A percentile compares a stretch with the other conserved stretches of the same genome.
phyloP scores from a whole-genome alignment of 1,140 invertebrate species.

The Drosophila tsacasi region DNA sequence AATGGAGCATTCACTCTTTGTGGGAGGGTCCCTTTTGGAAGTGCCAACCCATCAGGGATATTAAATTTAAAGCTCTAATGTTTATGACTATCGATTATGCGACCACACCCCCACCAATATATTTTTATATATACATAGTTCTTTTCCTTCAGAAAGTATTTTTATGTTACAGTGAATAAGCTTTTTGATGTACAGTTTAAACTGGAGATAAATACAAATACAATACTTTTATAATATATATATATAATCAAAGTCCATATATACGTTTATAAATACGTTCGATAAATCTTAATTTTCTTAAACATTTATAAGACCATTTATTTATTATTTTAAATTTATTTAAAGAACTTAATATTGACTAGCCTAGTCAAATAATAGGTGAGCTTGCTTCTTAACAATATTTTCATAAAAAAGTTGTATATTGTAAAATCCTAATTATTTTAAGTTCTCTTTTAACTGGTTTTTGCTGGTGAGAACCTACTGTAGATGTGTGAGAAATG shows the following conservation, averaged over 20 bases:
- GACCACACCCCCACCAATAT: constrained; percentile 3
- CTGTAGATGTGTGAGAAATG: constrained; percentile 29
- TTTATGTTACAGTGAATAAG: constrained; percentile 22
- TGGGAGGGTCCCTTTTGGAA: constrained; percentile 10
- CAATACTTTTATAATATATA: no score
- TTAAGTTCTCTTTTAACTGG: background rate
- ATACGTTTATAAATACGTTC: no score
- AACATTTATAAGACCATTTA: no score
- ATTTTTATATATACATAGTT: constrained; percentile 21
- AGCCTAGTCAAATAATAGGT: no score
- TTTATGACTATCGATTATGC: constrained; percentile 58
- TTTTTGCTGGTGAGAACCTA: background rate
- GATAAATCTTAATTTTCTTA: no score
- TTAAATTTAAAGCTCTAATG: constrained; percentile 60
- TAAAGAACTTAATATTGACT: no score
- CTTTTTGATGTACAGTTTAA: background rate
- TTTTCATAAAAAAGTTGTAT: no score
- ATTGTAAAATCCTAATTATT: background rate
- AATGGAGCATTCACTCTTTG: constrained; percentile 12
- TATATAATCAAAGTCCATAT: no score
- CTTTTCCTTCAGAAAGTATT: constrained; percentile 27
- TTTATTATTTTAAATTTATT: no score
- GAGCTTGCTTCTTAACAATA: no score
- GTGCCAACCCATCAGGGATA: constrained; percentile 37
- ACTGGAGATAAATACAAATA: no score